Conservation (phyloP, 2,113 vertebrate genomes). For the Suricata suricatta region DNA sequence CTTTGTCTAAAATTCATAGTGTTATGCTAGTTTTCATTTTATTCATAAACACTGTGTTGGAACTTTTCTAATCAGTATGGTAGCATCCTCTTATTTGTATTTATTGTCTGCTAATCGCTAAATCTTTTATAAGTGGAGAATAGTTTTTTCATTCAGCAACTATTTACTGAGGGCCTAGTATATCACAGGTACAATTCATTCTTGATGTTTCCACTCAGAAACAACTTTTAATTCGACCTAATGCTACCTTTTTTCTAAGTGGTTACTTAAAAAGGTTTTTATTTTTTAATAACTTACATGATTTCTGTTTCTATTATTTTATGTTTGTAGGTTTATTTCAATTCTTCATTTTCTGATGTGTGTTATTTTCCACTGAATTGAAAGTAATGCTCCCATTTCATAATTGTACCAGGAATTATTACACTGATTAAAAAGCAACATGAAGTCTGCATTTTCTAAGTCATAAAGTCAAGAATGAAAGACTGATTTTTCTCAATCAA, state of each 20-base stretch:
- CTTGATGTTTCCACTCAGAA: neutral
- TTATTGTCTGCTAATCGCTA: neutral
- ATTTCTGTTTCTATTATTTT: neutral
- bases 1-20: neutral
- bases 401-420: neutral
- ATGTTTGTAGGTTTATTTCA: neutral
- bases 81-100: neutral
- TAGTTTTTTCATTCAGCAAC: neutral
- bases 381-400: neutral
- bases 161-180: neutral
- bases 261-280: neutral
- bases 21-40: neutral
- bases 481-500: neutral
- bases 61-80: neutral
- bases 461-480: neutral
- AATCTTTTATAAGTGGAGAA: neutral
- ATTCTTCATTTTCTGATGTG: neutral
- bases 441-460: neutral
- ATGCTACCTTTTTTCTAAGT: neutral
- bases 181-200: neutral
- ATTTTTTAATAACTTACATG: neutral
- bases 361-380: neutral
- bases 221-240: neutral
- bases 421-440: neutral
- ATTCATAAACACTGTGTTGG: neutral